Base-by-base conservation (phyloP, 2,888 invertebrate genomes). In the Drosophila fulvimacula region DNA sequence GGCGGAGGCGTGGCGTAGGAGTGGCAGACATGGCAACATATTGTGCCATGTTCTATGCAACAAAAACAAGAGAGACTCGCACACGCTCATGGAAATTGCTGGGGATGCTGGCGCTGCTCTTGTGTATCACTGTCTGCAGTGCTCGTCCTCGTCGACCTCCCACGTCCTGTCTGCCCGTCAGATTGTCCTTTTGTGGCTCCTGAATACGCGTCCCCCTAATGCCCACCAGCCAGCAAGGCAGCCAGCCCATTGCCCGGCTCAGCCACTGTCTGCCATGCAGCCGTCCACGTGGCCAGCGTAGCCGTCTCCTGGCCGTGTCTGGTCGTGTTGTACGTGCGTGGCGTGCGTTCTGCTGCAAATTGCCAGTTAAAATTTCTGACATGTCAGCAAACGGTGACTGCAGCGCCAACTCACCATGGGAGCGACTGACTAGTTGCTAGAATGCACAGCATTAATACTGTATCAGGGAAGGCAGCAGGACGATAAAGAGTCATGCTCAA, bases 291-390 rank as follows among this genome's bases (percentile, higher is more conserved):
- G 70, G 49, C 32, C n/a, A 48, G 32, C 36, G 15, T 36, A 15
- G 13, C 36, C 13, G 36, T 36, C 36, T 42, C 41, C 69, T 60
- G 63, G 58, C 52, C 49, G 56, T 48, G 61, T 69, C 63, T 55
- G 62, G 42, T 57, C 61, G 59, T 63, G 64, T 64, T 65, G 81
- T 81, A 78, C 78, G 81, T 76, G 81, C 76, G 82, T 75, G 76
- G 74, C 73, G 76, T 83, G 70, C 81, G 73, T 68, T 81, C 73
- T 82, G 70, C 83, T 85, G 79, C 88, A 85, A 85, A 85, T 88
- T 85, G 88, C 79, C 88, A 85, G 88, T 88, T 85, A 86, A 85
- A 88, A 88, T 85, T 85, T 85, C 71, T 85, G 84, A 86, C 88
- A 85, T 88, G 83, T 88, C 85, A 88, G 86, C 88, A 86, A 77